Conservation (phyloP, 2,888 invertebrate genomes). For the Erebia aethiops region DNA sequence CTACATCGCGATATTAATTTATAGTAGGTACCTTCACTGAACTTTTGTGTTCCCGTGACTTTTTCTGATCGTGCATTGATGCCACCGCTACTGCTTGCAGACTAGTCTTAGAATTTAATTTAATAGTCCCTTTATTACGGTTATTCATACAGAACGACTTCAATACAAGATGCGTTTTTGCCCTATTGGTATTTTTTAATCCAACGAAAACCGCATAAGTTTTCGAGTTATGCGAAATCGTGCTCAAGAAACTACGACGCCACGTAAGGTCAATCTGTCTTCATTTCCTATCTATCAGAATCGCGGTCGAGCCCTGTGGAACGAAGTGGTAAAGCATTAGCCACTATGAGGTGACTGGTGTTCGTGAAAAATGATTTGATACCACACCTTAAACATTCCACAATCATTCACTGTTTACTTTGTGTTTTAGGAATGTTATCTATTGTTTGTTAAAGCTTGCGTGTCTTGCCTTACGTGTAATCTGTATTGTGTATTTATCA, state of each 20-base stretch:
- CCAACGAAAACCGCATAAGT: neutral
- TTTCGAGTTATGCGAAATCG: neutral
- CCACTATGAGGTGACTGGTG: conserved; percentile 71
- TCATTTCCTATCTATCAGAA: conserved; percentile 82
- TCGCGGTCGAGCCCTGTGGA: conserved; percentile 59
- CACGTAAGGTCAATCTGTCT: conserved; percentile 80
- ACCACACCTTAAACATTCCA: conserved; percentile 75
- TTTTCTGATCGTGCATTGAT: conserved; percentile 43
- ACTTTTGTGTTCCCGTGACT: neutral
- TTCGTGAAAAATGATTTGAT: conserved; percentile 79
- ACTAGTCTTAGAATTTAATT: neutral
- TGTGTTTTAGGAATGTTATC: conserved; percentile 69
- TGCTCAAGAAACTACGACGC: conserved; percentile 51
- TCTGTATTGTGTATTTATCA: conserved; percentile 62
- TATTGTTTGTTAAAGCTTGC: conserved; percentile 67
- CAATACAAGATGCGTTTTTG: neutral
- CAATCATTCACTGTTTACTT: conserved; percentile 72
- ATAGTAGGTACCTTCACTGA: conserved; percentile 15
- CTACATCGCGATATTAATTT: neutral
- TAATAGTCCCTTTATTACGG: neutral
- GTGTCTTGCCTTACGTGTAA: conserved; percentile 60
- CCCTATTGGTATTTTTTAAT: neutral
- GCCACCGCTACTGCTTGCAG: conserved; percentile 41
- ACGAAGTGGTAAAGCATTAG: conserved; percentile 71
- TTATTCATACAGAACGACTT: no score